Evolutionary conservation across 2,888 invertebrate species (phyloP), one percentile per base, ranked within the genome.

Genomic region (Parnassius glacialis): DNA sequence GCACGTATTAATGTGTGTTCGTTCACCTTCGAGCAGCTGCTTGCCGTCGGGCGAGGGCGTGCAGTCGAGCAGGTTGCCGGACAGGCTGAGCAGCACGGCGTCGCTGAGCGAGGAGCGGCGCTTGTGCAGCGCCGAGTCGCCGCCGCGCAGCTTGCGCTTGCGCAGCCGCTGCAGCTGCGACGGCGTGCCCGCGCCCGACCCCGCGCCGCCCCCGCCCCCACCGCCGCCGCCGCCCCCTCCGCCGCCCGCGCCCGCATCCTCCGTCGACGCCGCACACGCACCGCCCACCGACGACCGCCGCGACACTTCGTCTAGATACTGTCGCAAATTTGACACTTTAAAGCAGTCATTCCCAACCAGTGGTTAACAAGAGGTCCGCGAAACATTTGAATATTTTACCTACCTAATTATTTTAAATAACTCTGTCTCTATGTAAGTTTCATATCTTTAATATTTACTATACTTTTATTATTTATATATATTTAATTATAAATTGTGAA

Each of bases 21-120:
- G 43, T 10, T 10, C 50, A 91, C 92, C 92, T 80, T 93, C 93
- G 0, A 92, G 77, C 48, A 93, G 74, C 69, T 92, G 93, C 72
- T 92, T 92, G 69, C 94, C 95, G 72, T 96, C 96, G 2, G 97
- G 96, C 84, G 96, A 96, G 59, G 95, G 93, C 59, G 97, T 97
- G 75, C 96, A 96, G 81, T 98, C 98, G 68, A 98, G 93, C 83
- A 97, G 95, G 73, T 97, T 97, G 44, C 96, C 96, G 68, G 97
- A 97, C 60, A 97, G 94, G 69, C 96, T 96, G 63, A 97, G 93
- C 65, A 96, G 93, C 45, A 96, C 96, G 54, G 96, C 95, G 87
- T 97, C 97, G 71, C 96, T 96, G 54, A 97, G 95, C 9, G 97
- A 97, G 1, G 97, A 97, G 67, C 97, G 94, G 41, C 97, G 93